Percentiles rank a stretch among this genome's conserved stretches.
Conservation (phyloP, 2,113 vertebrate species). For the Glaucidium brasilianum region DNA sequence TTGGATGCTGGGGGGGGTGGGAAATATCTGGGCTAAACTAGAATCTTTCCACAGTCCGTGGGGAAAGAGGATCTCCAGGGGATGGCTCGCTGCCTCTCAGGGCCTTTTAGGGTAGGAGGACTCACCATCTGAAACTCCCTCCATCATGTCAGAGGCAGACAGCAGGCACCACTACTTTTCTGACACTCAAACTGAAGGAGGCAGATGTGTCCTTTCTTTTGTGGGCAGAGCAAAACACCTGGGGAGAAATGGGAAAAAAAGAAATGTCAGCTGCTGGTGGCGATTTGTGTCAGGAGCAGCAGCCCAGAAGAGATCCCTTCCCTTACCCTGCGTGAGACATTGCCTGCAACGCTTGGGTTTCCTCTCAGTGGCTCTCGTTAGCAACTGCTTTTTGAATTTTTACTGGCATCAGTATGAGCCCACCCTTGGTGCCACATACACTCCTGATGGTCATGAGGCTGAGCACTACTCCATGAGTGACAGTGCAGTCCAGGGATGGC, state of each 20-base stretch:
- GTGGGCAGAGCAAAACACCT: not conserved
- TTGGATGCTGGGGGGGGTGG: not conserved
- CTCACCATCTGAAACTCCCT: not conserved
- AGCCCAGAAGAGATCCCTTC: not conserved
- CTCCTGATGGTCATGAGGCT: fast-evolving
- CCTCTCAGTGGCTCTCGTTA: not conserved
- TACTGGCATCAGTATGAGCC: not conserved
- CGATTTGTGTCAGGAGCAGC: not conserved
- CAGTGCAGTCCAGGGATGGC: not conserved
- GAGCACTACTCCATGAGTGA: not conserved
- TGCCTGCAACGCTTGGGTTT: not conserved
- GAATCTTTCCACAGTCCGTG: not conserved
- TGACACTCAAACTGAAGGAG: not conserved
- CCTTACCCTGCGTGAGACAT: not conserved
- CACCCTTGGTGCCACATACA: not conserved
- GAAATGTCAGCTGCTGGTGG: not conserved
- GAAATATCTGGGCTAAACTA: not conserved
- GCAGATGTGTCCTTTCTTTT: not conserved
- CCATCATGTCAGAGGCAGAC: not conserved
- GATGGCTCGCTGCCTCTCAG: not conserved
- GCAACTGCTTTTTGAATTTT: not conserved
- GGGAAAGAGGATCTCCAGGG: not conserved
- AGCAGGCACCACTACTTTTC: not conserved
- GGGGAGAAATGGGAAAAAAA: not conserved
- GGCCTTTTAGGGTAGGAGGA: not conserved